Evolutionary conservation across 30 jellyfish, hydroid and myxozoan species (phyloP).

Genomic region (Aurelia coerulea): DNA sequence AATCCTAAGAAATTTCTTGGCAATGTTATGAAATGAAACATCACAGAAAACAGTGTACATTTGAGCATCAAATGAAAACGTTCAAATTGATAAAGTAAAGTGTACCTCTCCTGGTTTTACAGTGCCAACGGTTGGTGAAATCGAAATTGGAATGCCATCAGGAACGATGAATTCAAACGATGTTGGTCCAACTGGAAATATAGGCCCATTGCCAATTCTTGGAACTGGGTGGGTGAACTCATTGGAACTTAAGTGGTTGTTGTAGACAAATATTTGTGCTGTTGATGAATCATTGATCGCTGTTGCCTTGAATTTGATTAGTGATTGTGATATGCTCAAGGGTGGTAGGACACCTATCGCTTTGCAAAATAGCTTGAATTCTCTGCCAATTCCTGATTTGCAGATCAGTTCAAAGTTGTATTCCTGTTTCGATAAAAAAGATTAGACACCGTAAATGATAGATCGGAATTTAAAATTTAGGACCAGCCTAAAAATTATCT

Average conservation of each 20-base stretch:
- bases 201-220: conserved; percentile 84
- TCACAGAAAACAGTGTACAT: too few species aligned
- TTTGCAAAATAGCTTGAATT: conserved; percentile 74
- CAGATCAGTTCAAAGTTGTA: conserved; percentile 75
- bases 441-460: neutral
- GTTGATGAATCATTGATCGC: conserved; percentile 81
- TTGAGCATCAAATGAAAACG: too few species aligned
- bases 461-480: too few species aligned
- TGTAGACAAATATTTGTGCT: conserved; percentile 69
- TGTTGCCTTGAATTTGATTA: conserved; percentile 85
- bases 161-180: conserved; percentile 84
- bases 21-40: too few species aligned
- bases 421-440: conserved; percentile 56
- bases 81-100: too few species aligned
- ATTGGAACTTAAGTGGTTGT: conserved; percentile 77
- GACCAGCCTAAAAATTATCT: too few species aligned
- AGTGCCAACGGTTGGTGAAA: conserved; percentile 91
- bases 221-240: conserved; percentile 89
- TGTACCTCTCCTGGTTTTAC: conserved; percentile 90
- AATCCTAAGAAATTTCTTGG: too few species aligned
- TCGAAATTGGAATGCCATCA: conserved; percentile 60
- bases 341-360: conserved; percentile 96
- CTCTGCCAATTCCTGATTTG: conserved; percentile 96
- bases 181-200: conserved; percentile 95
- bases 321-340: conserved; percentile 65